These are phyloP conservation scores for Eustalomyia histrio DNA, from an alignment of 2,888 invertebrate genomes.

Conservation along the genomic window DNA sequence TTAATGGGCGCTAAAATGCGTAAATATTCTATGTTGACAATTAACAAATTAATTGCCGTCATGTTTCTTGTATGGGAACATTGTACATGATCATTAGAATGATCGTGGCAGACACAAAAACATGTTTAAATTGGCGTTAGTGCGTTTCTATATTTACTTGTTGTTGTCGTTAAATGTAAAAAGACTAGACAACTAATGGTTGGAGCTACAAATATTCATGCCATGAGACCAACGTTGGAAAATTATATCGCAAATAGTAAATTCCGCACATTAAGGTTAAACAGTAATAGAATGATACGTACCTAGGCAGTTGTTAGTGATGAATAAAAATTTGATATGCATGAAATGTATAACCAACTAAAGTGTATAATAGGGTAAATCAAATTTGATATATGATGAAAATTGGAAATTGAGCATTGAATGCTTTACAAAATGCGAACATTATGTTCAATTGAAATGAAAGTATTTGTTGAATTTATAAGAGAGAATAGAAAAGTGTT, in stretches of 20 bases:
- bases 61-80: constrained; percentile 18
- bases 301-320: background rate
- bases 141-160: background rate
- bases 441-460: too few relatives aligned
- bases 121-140: background rate
- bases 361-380: background rate
- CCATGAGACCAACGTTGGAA: background rate
- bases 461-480: too few relatives aligned
- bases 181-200: background rate
- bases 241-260: background rate
- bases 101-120: background rate
- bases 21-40: constrained; percentile 38
- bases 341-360: background rate
- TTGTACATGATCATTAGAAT: background rate
- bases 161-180: background rate
- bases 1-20: constrained; percentile 42
- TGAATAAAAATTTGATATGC: background rate
- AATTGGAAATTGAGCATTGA: too few relatives aligned
- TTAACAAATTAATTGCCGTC: constrained; percentile 46
- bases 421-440: too few relatives aligned
- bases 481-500: too few relatives aligned
- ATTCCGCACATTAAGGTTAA: background rate
- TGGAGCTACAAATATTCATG: background rate
- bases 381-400: too few relatives aligned
- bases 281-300: background rate